Conservation (phyloP, 2,888 invertebrate genomes). For the Fragum whitleyi region DNA sequence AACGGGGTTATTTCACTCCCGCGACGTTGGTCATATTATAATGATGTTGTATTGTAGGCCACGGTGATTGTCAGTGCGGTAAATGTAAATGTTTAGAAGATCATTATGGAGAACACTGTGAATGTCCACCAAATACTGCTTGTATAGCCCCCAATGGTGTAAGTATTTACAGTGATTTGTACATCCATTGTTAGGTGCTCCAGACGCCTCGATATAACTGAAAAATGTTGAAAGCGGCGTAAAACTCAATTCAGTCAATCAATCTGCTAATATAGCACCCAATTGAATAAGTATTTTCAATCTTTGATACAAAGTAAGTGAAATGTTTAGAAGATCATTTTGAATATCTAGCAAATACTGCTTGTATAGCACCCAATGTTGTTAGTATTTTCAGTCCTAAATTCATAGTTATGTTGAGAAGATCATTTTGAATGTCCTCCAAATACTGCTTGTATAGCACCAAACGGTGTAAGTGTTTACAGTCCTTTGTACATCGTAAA, state of each 20-base stretch:
- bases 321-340: constrained; percentile 63
- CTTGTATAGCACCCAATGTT: constrained; percentile 53
- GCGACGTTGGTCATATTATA: too few relatives aligned
- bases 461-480: constrained; percentile 65
- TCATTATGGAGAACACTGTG: constrained; percentile 64
- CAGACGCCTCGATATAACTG: too few relatives aligned
- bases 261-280: too few relatives aligned
- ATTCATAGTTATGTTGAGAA: too few relatives aligned
- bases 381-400: too few relatives aligned
- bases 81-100: constrained; percentile 63
- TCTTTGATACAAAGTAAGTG: too few relatives aligned
- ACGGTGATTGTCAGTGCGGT: constrained; percentile 67
- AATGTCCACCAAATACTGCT: constrained; percentile 55
- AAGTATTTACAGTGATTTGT: constrained; percentile 36
- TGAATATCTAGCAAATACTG: constrained; percentile 58
- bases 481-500: too few relatives aligned
- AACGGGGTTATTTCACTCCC: too few relatives aligned
- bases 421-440: constrained; percentile 65
- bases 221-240: too few relatives aligned
- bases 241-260: too few relatives aligned
- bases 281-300: too few relatives aligned
- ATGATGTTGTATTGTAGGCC: constrained; percentile 15
- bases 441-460: constrained; percentile 35
- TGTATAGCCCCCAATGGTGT: constrained; percentile 62
- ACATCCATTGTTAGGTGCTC: too few relatives aligned